A percentile compares a stretch with the other conserved stretches of the same genome.
These are phyloP conservation scores for Semaprochilodus insignis DNA, from an alignment of 2,797 vertebrate species.

Conservation along the genomic window DNA sequence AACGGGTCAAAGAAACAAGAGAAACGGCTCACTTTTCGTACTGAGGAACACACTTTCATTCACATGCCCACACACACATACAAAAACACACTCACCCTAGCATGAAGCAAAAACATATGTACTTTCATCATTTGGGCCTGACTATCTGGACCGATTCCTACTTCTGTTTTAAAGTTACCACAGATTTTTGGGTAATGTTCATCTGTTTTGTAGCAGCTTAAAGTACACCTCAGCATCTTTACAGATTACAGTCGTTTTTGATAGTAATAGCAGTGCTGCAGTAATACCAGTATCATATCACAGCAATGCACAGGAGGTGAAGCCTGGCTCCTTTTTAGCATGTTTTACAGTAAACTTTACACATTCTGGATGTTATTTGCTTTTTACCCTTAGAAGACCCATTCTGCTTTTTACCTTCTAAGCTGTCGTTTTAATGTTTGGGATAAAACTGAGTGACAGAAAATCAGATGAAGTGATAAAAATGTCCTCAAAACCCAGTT, in stretches of 20 bases:
- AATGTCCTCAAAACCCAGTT: background rate
- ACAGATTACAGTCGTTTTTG: background rate
- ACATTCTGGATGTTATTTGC: background rate
- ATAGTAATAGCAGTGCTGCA: background rate
- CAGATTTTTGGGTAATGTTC: background rate
- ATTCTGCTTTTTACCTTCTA: background rate
- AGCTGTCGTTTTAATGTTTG: background rate
- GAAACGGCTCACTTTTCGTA: slow-evolving; percentile 44
- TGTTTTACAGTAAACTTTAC: background rate
- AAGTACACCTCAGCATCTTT: background rate
- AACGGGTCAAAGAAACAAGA: slow-evolving; percentile 43
- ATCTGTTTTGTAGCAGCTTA: background rate
- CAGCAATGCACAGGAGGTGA: background rate
- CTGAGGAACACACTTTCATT: slow-evolving; percentile 18
- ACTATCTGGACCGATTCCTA: background rate
- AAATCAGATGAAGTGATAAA: slow-evolving; percentile 63
- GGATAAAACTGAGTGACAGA: background rate
- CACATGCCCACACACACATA: slow-evolving; percentile 28
- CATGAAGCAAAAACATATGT: background rate
- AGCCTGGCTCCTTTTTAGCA: background rate
- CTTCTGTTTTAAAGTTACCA: too few relatives aligned
- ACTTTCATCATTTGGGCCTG: background rate
- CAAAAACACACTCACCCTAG: background rate
- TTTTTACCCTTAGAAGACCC: background rate
- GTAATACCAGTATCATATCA: background rate